Evolutionary conservation across 2,797 vertebrate species (phyloP).

Genomic region (Phataginus tetradactyla): DNA sequence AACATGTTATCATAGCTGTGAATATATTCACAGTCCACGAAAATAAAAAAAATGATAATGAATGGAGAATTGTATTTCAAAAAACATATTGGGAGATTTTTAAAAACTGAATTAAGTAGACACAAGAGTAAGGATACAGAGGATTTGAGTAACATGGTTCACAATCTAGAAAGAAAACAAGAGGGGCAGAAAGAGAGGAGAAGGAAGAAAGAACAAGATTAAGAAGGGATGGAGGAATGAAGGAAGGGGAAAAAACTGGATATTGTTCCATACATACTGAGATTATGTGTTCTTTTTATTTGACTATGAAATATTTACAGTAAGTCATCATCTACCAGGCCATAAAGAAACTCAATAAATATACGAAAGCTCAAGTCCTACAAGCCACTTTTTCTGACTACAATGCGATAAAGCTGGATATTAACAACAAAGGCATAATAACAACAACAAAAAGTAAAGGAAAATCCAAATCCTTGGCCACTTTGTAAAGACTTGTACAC

Average conservation of each 20-base stretch:
- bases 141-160: neutral
- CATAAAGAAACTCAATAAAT: neutral
- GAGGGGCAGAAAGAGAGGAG: neutral
- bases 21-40: neutral
- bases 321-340: neutral
- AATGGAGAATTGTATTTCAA: neutral
- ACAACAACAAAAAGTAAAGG: neutral
- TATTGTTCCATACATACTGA: neutral
- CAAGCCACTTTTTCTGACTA: neutral
- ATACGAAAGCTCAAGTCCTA: neutral
- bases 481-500: neutral
- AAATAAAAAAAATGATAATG: neutral
- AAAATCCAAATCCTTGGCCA: neutral
- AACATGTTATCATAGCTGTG: neutral
- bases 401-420: neutral
- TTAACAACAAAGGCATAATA: neutral
- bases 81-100: neutral
- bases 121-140: neutral
- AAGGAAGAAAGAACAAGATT: neutral
- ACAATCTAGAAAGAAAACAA: neutral
- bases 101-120: neutral
- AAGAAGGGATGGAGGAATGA: neutral
- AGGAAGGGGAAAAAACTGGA: neutral
- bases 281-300: neutral
- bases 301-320: neutral